Evolutionary conservation across 2,113 vertebrate genomes (phyloP), one percentile per base, ranked within the genome.

Genomic region (Notothenia rossii): DNA sequence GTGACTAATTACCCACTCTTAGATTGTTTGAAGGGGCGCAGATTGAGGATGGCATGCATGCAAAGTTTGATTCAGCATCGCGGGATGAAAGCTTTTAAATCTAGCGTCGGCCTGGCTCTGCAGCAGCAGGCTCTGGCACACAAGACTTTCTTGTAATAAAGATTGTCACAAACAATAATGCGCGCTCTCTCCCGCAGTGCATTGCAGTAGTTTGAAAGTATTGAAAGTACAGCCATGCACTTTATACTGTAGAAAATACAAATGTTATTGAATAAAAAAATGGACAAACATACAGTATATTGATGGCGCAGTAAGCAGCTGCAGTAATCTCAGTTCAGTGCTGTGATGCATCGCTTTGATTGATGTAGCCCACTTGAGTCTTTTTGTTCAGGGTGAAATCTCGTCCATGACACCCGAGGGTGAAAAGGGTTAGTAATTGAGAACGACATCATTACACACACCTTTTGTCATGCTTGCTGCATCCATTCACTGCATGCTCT

Each of bases 1-100:
- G 84, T 81, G 81, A 80, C 88, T 92, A 92, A 92, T 93, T 88
- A 87, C 87, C 82, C 36, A 48, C 70, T 86, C 82, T 85, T 88
- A 82, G 82, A 92, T 79, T 86, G 82, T 91, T 86, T 83, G 86
- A 85, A 87, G 71, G 65, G 77, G 46, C 56, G 13, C 86, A 88
- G 88, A 93, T 91, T 92, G 91, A 83, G 79, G 62, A 84, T 80
- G 78, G 87, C 87, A 66, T 63, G 79, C 72, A 75, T 72, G 84
- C 87, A 64, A 91, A 87, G 81, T 90, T 90, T 90, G 92, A 92
- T 90, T 92, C 91, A 88, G 79, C 74, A 22, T 85, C 92, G 61
- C 76, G 29, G 64, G 77, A 77, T 48, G 74, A 84, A 79, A 81
- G 86, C 70, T 86, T 81, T 89, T 75, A 81, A 88, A 85, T 89